phyloP scores from a whole-genome alignment of 2,797 vertebrate species.

The Odontamblyopus rebecca region DNA sequence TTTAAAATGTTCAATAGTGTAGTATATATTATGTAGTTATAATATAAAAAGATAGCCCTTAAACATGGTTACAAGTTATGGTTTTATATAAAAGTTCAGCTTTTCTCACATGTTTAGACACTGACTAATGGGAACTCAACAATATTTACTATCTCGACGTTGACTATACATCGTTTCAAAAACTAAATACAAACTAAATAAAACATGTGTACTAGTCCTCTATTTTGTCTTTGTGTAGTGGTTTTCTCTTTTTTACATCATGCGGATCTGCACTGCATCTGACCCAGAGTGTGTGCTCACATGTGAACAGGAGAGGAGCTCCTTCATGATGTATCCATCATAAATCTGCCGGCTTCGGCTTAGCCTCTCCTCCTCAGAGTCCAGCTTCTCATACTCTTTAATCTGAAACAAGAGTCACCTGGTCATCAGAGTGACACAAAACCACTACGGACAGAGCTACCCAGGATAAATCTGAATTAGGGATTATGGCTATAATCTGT shows the following conservation, averaged over 20 bases:
- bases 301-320: slow-evolving; percentile 94
- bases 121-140: too few relatives aligned
- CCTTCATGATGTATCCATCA: slow-evolving; percentile 95
- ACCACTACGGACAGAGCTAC: slow-evolving; percentile 14
- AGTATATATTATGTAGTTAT: too few relatives aligned
- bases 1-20: too few relatives aligned
- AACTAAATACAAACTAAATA: too few relatives aligned
- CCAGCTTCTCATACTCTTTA: slow-evolving; percentile 96
- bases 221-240: background rate
- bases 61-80: too few relatives aligned
- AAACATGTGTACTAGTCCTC: too few relatives aligned
- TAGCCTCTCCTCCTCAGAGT: slow-evolving; percentile 89
- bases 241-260: too few relatives aligned
- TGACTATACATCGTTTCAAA: too few relatives aligned
- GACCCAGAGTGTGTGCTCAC: slow-evolving; percentile 66
- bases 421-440: background rate
- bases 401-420: slow-evolving; percentile 78
- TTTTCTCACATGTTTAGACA: too few relatives aligned
- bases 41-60: too few relatives aligned
- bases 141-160: too few relatives aligned
- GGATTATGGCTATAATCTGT: slow-evolving; percentile 56
- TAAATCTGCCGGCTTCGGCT: slow-evolving; percentile 91
- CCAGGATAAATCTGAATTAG: slow-evolving; percentile 27
- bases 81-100: too few relatives aligned
- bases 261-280: background rate